These are phyloP conservation scores for Drosophila kambysellisi DNA, from an alignment of 2,888 invertebrate genomes.

Conservation along the genomic window DNA sequence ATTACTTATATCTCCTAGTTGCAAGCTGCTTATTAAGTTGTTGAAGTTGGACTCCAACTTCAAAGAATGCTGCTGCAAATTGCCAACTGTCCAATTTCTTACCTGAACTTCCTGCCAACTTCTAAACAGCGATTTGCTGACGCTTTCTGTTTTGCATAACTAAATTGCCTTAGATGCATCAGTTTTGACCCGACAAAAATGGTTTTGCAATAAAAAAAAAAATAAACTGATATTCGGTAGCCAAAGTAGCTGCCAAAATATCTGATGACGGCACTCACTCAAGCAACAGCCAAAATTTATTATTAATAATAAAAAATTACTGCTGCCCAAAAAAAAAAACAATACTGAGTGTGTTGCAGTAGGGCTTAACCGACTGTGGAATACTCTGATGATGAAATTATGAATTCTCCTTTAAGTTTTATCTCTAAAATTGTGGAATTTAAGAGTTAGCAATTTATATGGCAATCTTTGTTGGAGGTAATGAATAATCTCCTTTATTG, in stretches of 20 bases:
- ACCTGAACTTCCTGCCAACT: conserved; percentile 23
- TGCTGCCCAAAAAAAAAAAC: conserved; percentile 26
- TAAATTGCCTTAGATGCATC: conserved; percentile 11
- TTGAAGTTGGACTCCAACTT: conserved; percentile 54
- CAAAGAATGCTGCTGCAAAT: conserved; percentile 55
- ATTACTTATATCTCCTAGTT: conserved; percentile 46
- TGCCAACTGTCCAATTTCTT: conserved; percentile 10
- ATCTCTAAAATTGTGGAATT: background rate
- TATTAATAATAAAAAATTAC: conserved; percentile 50
- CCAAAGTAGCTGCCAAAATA: conserved; percentile 54
- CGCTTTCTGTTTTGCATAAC: conserved; percentile 19
- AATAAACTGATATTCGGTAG: conserved; percentile 46
- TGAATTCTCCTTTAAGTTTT: background rate
- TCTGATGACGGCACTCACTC: conserved; percentile 50
- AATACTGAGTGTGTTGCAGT: background rate
- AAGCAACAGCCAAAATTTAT: conserved; percentile 23
- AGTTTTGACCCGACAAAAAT: conserved; percentile 18
- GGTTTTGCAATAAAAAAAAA: conserved; percentile 18
- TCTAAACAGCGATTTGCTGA: background rate
- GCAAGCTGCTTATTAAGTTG: conserved; percentile 71
- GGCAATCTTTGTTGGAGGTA: background rate
- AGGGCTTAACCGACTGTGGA: background rate
- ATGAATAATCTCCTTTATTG: background rate
- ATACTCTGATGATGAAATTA: background rate
- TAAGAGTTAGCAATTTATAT: background rate